phyloP scores from a whole-genome alignment of 92 coral and sea anemone genomes.

The Epizoanthus stellaris region DNA sequence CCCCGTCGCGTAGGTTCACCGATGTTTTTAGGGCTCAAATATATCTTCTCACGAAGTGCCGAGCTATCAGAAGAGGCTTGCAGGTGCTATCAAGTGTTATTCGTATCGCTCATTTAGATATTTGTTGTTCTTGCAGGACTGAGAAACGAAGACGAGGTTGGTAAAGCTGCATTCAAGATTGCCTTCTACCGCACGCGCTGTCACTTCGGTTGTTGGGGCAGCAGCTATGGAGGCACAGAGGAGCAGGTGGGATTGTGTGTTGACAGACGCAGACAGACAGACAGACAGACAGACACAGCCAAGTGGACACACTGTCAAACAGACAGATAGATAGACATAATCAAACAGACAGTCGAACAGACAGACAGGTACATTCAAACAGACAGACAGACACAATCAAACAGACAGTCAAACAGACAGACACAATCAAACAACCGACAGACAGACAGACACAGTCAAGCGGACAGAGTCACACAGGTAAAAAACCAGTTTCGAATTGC shows the following conservation, averaged over 20 bases:
- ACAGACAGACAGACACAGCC: background rate
- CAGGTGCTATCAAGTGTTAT: too few relatives aligned
- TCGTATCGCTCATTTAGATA: background rate
- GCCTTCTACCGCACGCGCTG: slow-evolving; percentile 64
- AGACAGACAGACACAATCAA: background rate
- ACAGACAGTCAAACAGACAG: background rate
- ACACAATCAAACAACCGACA: background rate
- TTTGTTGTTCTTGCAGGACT: slow-evolving; percentile 66
- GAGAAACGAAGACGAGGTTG: slow-evolving; percentile 86
- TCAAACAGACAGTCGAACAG: background rate
- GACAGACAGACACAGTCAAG: background rate
- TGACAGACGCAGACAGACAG: background rate
- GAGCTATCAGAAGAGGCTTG: too few relatives aligned
- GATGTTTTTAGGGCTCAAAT: too few relatives aligned
- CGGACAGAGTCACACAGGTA: background rate
- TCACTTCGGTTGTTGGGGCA: slow-evolving; percentile 47
- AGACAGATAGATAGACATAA: background rate
- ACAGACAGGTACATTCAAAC: background rate
- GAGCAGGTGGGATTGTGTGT: slow-evolving; percentile 73
- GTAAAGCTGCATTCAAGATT: slow-evolving; percentile 77
- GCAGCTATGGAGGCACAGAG: slow-evolving; percentile 76
- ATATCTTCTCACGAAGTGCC: too few relatives aligned
- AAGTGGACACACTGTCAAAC: background rate
- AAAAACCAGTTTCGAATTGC: background rate
- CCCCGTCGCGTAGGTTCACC: too few relatives aligned